phyloP scores from a whole-genome alignment of 2,797 vertebrate species.

The Pangasius mekongensis region DNA sequence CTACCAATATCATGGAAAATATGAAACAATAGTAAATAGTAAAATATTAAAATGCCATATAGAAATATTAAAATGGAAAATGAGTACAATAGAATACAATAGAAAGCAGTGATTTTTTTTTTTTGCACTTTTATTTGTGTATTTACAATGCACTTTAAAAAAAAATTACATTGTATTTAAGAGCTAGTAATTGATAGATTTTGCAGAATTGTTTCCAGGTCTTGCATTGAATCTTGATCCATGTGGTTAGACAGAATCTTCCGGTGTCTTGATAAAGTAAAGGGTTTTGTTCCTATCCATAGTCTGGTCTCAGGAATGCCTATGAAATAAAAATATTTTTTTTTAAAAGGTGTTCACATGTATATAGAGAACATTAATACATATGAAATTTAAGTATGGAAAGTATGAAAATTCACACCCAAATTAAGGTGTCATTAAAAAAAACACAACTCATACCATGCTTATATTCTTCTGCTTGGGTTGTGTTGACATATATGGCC shows the following conservation, averaged over 20 bases:
- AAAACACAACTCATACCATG: background rate
- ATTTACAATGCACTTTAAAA: background rate
- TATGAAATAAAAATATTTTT: background rate
- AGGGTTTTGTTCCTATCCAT: background rate
- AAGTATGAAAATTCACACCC: background rate
- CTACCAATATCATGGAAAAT: background rate
- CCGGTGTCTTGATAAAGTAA: background rate
- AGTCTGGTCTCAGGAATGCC: background rate
- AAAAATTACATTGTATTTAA: background rate
- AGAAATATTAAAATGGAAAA: background rate
- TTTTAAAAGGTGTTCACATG: background rate
- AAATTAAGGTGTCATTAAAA: background rate
- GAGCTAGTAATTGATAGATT: background rate
- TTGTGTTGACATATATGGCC: slow-evolving; percentile 4
- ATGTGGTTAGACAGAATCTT: too few relatives aligned
- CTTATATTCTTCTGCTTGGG: background rate
- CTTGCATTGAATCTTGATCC: background rate
- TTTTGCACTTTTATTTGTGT: background rate
- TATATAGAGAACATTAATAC: background rate
- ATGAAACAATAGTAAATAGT: background rate
- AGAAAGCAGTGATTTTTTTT: background rate
- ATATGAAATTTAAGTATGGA: background rate
- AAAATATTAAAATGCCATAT: background rate
- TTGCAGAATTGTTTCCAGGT: background rate
- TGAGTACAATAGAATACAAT: background rate